Evolutionary conservation across 2,888 invertebrate species (phyloP), one percentile per base, ranked within the genome.

Genomic region (Brachyopa scutellaris): DNA sequence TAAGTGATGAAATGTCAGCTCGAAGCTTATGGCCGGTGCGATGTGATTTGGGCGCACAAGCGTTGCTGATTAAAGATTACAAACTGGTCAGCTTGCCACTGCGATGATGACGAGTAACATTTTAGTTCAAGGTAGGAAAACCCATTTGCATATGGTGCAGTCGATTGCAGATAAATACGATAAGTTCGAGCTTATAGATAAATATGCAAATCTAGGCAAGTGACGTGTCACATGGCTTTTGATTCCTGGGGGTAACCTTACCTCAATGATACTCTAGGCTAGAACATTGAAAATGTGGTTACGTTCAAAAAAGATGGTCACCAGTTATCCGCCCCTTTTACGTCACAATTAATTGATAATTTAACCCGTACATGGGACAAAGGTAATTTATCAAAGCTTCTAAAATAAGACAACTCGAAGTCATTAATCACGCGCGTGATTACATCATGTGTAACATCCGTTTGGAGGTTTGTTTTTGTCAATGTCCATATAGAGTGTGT

Each of bases 41-140:
- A 42, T 53, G 61, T 38, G 36, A 55, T 55, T 55, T 38, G 62
- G 26, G 49, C n/a, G n/a, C n/a, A n/a, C n/a, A n/a, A n/a, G n/a
- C n/a, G n/a, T n/a, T n/a, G n/a, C n/a, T n/a, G n/a, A n/a, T n/a
- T n/a, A n/a, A n/a, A n/a, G n/a, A 29, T 23, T 9, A 21, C 21
- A 51, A 42, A 36, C 61, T 40, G 31, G 33, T 61, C 64, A 45
- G 62, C 29, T n/a, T 13, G 11, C 9, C 23, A 7, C 45, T 42
- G 38, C 51, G 9, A 11, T 15, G 4, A 17, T 45, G 69, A 70
- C 38, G 57, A 59, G 40, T 23, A 17, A 33, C 17, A 72, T 72
- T 42, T 45, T 51, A 78, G 73, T 73, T 78, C 62, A 72, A 78
- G 77, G 78, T 66, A 73, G 59, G 29, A 23, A 66, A 53, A 59